Evolutionary conservation across 2,113 vertebrate genomes (phyloP), one percentile per base, ranked within the genome.

Genomic region (Eptatretus burgeri): DNA sequence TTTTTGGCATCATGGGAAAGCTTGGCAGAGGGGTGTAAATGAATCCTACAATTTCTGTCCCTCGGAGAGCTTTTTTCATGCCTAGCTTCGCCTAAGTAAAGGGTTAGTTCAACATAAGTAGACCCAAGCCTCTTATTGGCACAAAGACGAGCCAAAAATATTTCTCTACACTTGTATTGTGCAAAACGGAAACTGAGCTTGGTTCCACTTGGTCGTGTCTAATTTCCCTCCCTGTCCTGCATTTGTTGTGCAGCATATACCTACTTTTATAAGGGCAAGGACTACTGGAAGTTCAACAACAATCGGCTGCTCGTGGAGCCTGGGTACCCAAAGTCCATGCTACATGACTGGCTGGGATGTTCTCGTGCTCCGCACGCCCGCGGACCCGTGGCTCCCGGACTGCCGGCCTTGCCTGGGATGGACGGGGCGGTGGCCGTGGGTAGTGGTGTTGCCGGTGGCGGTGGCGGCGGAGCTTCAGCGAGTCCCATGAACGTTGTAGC

Each of bases 261-360:
- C 49, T 98, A 85, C 76, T 98, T 98, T 74, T 98, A 98, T 77
- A 95, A 93, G 70, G 91, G 84, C 67, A 85, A 82, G 70, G 86
- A 98, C 49, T 98, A 98, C 66, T 98, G 89, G 89, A 98, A 94
- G 72, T 98, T 98, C 0, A 87, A 98, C 72, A 98, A 98, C 78
- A 85, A 95, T 78, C 81, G 84, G 75, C 76, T 98, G 71, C 82
- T 75, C 0, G 91, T 93, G 76, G 89, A 95, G 67, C 79, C 84
- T 1, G 89, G 85, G 18, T 98, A 94, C 70, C 91, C 91, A 1
- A 81, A 89, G 67, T 95, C 83, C 2, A 91, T 98, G 69, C 71
- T 98, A 51, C 82, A 81, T 10, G 91, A 98, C 77, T 98, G 91
- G 91, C 93, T 98, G 89, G 89, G 91, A 67, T 98, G 91, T 56